Evolutionary conservation across 2,888 invertebrate species (phyloP).

Genomic region (Cyrtodaria siliqua): DNA sequence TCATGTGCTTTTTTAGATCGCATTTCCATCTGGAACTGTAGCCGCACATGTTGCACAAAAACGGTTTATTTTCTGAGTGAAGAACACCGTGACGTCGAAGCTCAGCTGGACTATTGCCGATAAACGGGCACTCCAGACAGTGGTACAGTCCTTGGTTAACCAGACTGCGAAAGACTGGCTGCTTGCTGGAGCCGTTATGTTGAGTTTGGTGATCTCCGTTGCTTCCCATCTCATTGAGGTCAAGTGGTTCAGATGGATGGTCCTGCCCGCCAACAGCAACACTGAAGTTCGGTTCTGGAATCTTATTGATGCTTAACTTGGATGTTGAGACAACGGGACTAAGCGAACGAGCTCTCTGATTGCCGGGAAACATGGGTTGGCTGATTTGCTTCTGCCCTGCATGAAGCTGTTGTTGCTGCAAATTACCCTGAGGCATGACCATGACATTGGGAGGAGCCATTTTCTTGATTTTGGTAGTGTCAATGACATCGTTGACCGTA

Average conservation of each 20-base stretch:
- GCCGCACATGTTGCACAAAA: constrained; percentile 81
- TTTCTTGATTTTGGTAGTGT: constrained; percentile 77
- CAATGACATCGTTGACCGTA: constrained; percentile 84
- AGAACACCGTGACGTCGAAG: constrained; percentile 82
- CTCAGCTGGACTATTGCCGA: constrained; percentile 83
- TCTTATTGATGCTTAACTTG: constrained; percentile 18
- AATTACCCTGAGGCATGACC: constrained; percentile 74
- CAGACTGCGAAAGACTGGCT: constrained; percentile 71
- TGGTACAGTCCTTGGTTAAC: constrained; percentile 76
- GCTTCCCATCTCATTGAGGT: not conserved
- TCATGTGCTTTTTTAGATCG: constrained; percentile 84
- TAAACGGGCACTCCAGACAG: constrained; percentile 83
- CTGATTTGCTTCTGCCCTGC: constrained; percentile 19
- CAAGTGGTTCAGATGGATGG: constrained; percentile 19
- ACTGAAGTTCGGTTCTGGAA: constrained; percentile 38
- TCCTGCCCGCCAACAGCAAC: constrained; percentile 31
- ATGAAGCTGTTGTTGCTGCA: constrained; percentile 8
- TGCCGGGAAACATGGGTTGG: constrained; percentile 45
- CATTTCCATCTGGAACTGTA: constrained; percentile 85
- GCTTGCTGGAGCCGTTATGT: constrained; percentile 20
- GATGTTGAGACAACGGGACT: constrained; percentile 30
- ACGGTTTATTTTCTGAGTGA: constrained; percentile 85
- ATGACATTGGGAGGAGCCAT: constrained; percentile 82
- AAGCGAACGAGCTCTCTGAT: constrained; percentile 34
- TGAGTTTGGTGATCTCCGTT: constrained; percentile 2